Percentiles rank a stretch among this genome's conserved stretches.
phyloP scores from a whole-genome alignment of 2,888 invertebrate species.

The Ochropacha duplaris region DNA sequence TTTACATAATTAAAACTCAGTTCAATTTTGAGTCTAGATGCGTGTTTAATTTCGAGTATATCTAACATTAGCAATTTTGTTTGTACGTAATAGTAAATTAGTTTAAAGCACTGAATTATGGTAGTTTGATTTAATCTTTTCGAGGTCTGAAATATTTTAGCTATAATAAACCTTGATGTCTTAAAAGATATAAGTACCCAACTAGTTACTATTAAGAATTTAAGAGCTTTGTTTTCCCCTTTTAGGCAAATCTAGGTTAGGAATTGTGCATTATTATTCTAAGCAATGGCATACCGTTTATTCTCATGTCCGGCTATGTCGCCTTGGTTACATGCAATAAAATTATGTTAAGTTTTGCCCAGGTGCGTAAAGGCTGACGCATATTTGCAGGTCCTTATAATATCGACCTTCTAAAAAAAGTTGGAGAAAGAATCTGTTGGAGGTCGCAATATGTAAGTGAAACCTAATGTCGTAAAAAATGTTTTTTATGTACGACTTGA shows the following conservation, averaged over 20 bases:
- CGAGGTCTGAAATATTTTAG: not conserved
- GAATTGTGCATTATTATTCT: conserved; percentile 12
- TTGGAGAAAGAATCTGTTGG: too few relatives aligned
- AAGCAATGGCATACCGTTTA: conserved; percentile 30
- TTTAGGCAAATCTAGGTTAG: not conserved
- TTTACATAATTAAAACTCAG: not conserved
- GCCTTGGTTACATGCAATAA: conserved; percentile 43
- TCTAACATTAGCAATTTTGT: too few relatives aligned
- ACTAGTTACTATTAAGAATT: not conserved
- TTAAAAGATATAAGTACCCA: not conserved
- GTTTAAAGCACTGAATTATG: not conserved
- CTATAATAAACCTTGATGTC: not conserved
- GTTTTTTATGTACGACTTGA: too few relatives aligned
- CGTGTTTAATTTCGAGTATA: too few relatives aligned
- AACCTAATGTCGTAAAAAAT: too few relatives aligned
- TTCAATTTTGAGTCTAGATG: not conserved
- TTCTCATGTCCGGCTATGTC: conserved; percentile 39
- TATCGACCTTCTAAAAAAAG: not conserved
- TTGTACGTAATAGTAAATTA: not conserved
- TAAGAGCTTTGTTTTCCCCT: not conserved
- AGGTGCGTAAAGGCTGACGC: conserved; percentile 26
- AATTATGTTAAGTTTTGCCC: conserved; percentile 38
- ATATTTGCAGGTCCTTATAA: conserved; percentile 13
- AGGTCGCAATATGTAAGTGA: too few relatives aligned
- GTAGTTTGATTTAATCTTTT: not conserved